Percentiles rank a stretch among this genome's conserved stretches.
phyloP scores from a whole-genome alignment of 2,113 vertebrate genomes.

The Platichthys flesus region DNA sequence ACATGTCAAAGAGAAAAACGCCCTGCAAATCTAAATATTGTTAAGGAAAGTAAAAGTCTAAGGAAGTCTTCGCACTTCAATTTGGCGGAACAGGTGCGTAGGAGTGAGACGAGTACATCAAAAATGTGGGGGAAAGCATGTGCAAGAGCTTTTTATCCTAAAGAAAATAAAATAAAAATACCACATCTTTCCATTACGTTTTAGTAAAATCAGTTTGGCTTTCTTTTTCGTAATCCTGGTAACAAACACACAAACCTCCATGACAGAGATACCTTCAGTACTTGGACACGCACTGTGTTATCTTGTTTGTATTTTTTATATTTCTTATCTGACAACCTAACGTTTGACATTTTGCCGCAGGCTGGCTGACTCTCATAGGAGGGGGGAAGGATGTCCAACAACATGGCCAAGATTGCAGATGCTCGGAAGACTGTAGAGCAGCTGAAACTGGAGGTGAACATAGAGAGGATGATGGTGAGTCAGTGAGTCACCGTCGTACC shows the following conservation, averaged over 20 bases:
- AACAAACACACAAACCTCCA: background rate
- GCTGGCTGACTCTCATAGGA: constrained; percentile 23
- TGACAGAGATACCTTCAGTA: constrained; percentile 25
- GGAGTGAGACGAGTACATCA: no score
- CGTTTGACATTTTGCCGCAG: constrained; percentile 31
- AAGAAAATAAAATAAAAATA: no score
- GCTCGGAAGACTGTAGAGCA: constrained; percentile 91
- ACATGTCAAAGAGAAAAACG: no score
- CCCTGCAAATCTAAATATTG: no score
- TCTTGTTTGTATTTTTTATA: background rate
- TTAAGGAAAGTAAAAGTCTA: no score
- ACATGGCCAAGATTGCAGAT: constrained; percentile 93
- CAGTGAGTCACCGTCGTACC: background rate
- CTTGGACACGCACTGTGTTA: background rate
- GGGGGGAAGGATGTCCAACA: constrained; percentile 90
- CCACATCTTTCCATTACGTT: no score
- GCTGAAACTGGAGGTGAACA: constrained; percentile 92
- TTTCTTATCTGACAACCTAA: background rate
- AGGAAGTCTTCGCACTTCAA: no score
- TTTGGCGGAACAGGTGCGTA: no score
- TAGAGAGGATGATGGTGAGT: constrained; percentile 91
- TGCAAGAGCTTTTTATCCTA: no score
- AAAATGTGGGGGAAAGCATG: no score
- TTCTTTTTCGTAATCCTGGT: no score
- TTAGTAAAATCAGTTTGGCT: no score